A percentile compares a stretch with the other conserved stretches of the same genome.
Conservation (phyloP, 2,113 vertebrate genomes). For the Clarias batrachus region DNA sequence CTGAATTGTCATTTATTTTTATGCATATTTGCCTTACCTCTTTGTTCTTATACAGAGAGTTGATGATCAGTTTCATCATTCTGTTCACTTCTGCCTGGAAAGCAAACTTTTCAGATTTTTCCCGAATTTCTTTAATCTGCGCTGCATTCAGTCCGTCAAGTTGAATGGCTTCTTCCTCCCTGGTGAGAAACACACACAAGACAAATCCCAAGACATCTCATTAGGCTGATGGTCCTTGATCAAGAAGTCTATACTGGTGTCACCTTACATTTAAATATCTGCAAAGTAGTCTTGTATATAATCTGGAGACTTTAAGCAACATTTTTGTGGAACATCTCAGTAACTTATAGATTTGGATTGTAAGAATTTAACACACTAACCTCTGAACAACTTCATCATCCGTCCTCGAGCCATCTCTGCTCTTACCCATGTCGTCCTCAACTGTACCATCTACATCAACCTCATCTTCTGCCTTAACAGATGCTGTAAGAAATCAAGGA, state of each 20-base stretch:
- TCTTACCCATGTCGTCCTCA: slow-evolving; percentile 85
- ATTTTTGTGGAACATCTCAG: neutral
- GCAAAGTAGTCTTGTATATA: neutral
- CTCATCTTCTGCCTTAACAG: slow-evolving; percentile 76
- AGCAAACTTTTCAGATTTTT: slow-evolving; percentile 94
- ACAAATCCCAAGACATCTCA: neutral
- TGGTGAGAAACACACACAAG: slow-evolving; percentile 54
- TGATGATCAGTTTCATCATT: slow-evolving; percentile 99
- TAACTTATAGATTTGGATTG: too few relatives aligned
- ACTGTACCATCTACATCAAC: slow-evolving; percentile 79
- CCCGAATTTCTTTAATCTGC: slow-evolving; percentile 94
- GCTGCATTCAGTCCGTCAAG: slow-evolving; percentile 94
- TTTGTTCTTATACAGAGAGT: slow-evolving; percentile 98
- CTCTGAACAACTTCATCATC: slow-evolving; percentile 86
- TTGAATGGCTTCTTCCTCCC: slow-evolving; percentile 97
- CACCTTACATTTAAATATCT: neutral
- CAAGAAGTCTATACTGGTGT: neutral
- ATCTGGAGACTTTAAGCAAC: neutral
- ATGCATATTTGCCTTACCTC: slow-evolving; percentile 77
- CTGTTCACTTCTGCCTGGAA: slow-evolving; percentile 98
- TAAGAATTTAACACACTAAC: slow-evolving; percentile 58
- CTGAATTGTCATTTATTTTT: neutral
- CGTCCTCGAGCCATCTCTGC: slow-evolving; percentile 83
- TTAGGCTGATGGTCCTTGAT: neutral
- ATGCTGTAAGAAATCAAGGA: slow-evolving; percentile 56